Evolutionary conservation across 2,888 invertebrate species (phyloP), one percentile per base, ranked within the genome.

Genomic region (Orchesella flavescens): DNA sequence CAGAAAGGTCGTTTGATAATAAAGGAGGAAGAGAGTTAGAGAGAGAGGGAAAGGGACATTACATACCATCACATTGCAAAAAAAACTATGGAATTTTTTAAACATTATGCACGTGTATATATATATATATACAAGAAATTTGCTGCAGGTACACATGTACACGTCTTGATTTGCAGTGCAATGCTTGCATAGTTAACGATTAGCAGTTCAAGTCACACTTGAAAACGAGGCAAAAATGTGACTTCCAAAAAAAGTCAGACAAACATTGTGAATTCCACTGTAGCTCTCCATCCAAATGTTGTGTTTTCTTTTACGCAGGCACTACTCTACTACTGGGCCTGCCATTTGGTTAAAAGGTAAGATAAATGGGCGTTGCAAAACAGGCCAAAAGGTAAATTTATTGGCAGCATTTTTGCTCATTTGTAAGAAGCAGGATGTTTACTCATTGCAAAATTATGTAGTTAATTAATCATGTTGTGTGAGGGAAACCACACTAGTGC

Each of bases 361-460:
- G 78, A 78, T 78, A 63, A 78, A 78, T 78, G 69, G 78, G 78
- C 68, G 81, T 81, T 74, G 74, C 74, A 74, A 81, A 69, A 74
- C 68, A 75, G 77, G 71, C 77, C 83, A 77, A 75, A 77, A 74
- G 75, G 79, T 84, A 79, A 84, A 84, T 78, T 77, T 79, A 84
- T 84, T 84, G 84, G 79, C 84, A 79, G 74, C 84, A 84, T 73
- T 83, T 78, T 78, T 78, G 75, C 75, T 75, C 82, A 82, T 83
- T 83, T 83, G 83, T 83, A 83, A 57, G 68, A 69, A 79, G 73
- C 78, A 78, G 84, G 79, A 79, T 84, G 84, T 84, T 84, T 84
- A 84, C 84, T 78, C 84, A 84, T 84, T 84, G 84, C 84, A 79
- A 79, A 84, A 84, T 84, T 84, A 84, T 84, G 84, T 84, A 74